These are phyloP conservation scores for Enteromius anoplus DNA, from an alignment of 2,797 vertebrate genomes.

Conservation along the genomic window DNA sequence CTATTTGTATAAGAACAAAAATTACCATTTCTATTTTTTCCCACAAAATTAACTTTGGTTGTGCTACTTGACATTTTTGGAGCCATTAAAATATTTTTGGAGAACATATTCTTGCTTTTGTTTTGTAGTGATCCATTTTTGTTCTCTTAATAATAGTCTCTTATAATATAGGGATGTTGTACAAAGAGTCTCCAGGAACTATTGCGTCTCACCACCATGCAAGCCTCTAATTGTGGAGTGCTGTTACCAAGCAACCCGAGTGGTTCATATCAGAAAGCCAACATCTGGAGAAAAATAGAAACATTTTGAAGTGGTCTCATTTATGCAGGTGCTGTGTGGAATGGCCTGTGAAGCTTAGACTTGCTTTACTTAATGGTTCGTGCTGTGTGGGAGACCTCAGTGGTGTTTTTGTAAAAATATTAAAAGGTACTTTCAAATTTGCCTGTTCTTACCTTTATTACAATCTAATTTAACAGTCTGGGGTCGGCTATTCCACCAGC, in stretches of 20 bases:
- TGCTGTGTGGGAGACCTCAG: no score
- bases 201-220: constrained; percentile 27
- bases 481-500: no score
- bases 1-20: not conserved
- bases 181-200: constrained; percentile 1
- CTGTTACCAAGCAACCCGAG: constrained; percentile 63
- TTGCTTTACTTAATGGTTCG: not conserved
- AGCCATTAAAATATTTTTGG: not conserved
- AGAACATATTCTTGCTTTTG: not conserved
- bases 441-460: not conserved
- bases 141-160: not conserved
- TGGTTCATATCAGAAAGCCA: constrained; percentile 37
- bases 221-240: constrained; percentile 51
- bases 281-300: constrained; percentile 46
- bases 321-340: constrained; percentile 8
- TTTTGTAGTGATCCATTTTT: not conserved
- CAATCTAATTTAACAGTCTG: no score
- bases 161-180: constrained; percentile 21
- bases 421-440: not conserved
- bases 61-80: no score
- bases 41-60: no score
- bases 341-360: not conserved
- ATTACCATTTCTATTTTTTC: not conserved
- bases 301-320: constrained; percentile 20
- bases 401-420: not conserved